phyloP scores from a whole-genome alignment of 2,797 vertebrate genomes.

The Danio choprae region DNA sequence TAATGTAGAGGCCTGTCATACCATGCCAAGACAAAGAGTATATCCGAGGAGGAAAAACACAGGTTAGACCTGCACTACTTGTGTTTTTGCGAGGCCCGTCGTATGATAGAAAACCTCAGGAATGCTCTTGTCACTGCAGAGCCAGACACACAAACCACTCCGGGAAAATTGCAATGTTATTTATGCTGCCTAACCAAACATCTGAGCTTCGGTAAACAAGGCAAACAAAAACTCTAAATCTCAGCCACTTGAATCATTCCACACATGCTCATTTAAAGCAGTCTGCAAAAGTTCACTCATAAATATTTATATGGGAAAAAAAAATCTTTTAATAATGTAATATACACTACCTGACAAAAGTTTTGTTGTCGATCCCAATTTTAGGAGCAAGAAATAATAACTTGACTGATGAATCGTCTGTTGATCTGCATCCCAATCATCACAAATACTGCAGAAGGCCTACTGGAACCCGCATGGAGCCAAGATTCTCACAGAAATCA shows the following conservation, averaged over 20 bases:
- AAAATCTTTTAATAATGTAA: not conserved
- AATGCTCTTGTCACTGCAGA: constrained; percentile 51
- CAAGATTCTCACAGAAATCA: too few relatives aligned
- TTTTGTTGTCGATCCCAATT: too few relatives aligned
- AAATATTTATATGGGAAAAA: constrained; percentile 2
- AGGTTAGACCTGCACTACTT: constrained; percentile 20
- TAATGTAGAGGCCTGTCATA: constrained; percentile 22
- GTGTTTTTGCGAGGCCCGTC: constrained; percentile 2
- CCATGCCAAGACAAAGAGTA: constrained; percentile 20
- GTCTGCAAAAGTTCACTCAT: constrained; percentile 15
- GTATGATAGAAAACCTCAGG: constrained; percentile 53
- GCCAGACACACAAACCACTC: constrained; percentile 59
- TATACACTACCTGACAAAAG: not conserved
- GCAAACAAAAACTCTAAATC: not conserved
- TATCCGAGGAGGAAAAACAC: constrained; percentile 3
- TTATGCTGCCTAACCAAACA: constrained; percentile 43
- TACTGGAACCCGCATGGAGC: too few relatives aligned
- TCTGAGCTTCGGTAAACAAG: constrained; percentile 47
- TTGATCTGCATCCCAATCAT: too few relatives aligned
- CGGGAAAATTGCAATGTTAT: constrained; percentile 55
- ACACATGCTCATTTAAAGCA: too few relatives aligned
- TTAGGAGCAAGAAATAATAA: too few relatives aligned
- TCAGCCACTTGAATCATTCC: not conserved
- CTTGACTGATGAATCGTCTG: too few relatives aligned
- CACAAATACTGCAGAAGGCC: too few relatives aligned